Conservation (phyloP, 2,797 vertebrate genomes). For the Bufotes viridis region DNA sequence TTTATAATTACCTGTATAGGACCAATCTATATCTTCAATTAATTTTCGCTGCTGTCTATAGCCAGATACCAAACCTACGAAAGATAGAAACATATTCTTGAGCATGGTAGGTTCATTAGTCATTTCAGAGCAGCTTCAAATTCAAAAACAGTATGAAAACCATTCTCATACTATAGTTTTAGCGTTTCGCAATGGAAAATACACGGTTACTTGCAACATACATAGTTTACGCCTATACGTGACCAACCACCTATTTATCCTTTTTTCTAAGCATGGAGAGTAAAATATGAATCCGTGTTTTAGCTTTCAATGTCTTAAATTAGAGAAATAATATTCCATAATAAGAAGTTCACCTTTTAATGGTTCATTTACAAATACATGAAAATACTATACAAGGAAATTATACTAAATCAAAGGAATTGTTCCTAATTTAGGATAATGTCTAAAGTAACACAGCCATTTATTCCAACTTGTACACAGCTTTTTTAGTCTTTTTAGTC, state of each 20-base stretch:
- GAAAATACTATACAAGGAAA: too few species aligned
- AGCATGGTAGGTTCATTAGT: not conserved
- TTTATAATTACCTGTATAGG: slow-evolving; percentile 84
- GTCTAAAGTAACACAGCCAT: too few species aligned
- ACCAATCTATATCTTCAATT: slow-evolving; percentile 94
- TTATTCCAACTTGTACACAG: too few species aligned
- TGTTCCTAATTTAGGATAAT: too few species aligned
- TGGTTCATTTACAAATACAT: too few species aligned
- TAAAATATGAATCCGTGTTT: not conserved
- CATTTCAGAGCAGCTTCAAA: not conserved
- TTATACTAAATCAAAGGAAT: too few species aligned
- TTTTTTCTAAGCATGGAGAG: not conserved
- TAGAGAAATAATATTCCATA: too few species aligned
- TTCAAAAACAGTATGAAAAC: not conserved
- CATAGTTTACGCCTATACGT: not conserved
- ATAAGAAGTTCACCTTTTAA: too few species aligned
- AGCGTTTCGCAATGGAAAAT: not conserved
- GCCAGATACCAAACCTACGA: slow-evolving; percentile 79
- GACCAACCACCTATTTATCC: too few species aligned
- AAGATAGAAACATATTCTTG: slow-evolving; percentile 52
- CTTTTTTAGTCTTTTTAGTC: too few species aligned
- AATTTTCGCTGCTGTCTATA: slow-evolving; percentile 92
- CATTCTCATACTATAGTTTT: not conserved
- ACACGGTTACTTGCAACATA: not conserved
- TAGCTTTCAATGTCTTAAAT: not conserved